Percentiles rank a stretch among this genome's conserved stretches.
Evolutionary conservation across 2,113 vertebrate genomes (phyloP).

Genomic region (Choloepus hoffmanni): DNA sequence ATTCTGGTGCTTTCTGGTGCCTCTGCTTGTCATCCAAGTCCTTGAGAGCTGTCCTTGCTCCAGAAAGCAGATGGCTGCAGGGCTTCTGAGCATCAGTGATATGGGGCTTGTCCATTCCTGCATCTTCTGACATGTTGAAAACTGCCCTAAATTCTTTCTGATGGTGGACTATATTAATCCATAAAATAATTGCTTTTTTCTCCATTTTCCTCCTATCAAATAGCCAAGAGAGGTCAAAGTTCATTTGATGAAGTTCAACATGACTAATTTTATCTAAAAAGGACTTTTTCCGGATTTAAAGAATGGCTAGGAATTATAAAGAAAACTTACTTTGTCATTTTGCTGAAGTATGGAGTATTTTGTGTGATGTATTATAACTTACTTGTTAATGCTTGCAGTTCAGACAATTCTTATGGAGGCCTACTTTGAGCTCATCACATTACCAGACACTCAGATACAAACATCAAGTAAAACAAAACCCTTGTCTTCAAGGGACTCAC

Average conservation of each 20-base stretch:
- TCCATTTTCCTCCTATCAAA: background rate
- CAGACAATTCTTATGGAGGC: background rate
- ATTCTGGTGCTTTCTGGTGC: background rate
- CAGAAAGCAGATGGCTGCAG: background rate
- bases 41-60: background rate
- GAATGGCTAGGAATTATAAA: background rate
- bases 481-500: background rate
- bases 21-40: background rate
- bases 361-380: background rate
- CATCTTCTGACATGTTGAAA: background rate
- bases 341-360: background rate
- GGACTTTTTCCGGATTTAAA: background rate
- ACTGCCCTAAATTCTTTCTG: background rate
- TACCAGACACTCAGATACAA: background rate
- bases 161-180: background rate
- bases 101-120: background rate
- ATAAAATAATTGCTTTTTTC: background rate
- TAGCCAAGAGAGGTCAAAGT: background rate
- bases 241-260: background rate
- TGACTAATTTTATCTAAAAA: conserved; percentile 10
- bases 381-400: background rate
- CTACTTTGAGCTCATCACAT: background rate
- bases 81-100: background rate
- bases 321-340: background rate
- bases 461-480: background rate